Conservation (phyloP, 2,113 vertebrate species). For the Thalassoma bifasciatum region DNA sequence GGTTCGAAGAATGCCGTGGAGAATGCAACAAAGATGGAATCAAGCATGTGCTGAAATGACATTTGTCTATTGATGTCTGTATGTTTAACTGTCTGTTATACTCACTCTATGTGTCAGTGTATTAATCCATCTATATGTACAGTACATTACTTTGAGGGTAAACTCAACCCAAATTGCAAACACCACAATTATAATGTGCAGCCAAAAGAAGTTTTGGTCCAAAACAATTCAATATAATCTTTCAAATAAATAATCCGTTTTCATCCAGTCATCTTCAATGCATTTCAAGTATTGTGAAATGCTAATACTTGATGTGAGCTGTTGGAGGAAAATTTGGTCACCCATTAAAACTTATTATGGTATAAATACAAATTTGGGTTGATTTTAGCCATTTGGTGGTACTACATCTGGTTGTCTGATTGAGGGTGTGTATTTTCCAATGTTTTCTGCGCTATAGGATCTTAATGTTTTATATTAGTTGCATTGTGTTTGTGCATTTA, state of each 20-base stretch:
- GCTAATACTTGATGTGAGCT: not conserved
- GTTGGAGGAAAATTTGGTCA: not conserved
- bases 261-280: not conserved
- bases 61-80: constrained; percentile 72
- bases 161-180: constrained; percentile 67
- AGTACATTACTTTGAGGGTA: constrained; percentile 50
- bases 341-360: constrained; percentile 1
- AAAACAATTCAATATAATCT: not conserved
- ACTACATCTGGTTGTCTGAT: constrained; percentile 29
- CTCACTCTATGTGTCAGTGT: constrained; percentile 63
- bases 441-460: constrained; percentile 48
- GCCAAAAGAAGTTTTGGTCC: not conserved
- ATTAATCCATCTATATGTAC: constrained; percentile 66
- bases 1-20: constrained; percentile 72
- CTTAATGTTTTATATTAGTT: constrained; percentile 32
- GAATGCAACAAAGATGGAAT: constrained; percentile 69
- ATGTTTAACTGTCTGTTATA: constrained; percentile 70
- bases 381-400: constrained; percentile 62
- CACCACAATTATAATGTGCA: not conserved
- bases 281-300: not conserved
- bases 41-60: constrained; percentile 73
- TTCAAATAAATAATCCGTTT: not conserved
- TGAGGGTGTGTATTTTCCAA: constrained; percentile 26
- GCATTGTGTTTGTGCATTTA: constrained; percentile 32
- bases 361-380: constrained; percentile 62